These are phyloP conservation scores for Paracanthobrama guichenoti DNA, from an alignment of 2,113 vertebrate species.

Conservation along the genomic window DNA sequence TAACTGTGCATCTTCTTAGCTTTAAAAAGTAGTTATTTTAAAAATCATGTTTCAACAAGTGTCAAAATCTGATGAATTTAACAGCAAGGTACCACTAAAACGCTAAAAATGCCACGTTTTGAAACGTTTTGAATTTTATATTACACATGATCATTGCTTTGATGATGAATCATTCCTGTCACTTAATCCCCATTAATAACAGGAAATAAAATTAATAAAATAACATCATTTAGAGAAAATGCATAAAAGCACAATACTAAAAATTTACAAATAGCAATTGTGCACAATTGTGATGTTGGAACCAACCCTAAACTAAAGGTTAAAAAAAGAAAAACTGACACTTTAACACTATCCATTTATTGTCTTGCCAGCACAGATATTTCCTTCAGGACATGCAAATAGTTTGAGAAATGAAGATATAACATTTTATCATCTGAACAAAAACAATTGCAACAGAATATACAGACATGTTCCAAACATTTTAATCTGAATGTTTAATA, in stretches of 20 bases:
- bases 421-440: conserved; percentile 20
- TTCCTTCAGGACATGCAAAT: background rate
- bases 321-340: background rate
- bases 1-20: background rate
- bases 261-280: background rate
- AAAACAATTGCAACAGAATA: background rate
- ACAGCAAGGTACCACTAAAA: background rate
- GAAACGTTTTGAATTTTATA: too few species aligned
- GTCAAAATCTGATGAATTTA: background rate
- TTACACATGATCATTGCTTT: background rate
- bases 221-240: background rate
- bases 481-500: conserved; percentile 34
- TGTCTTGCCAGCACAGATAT: background rate
- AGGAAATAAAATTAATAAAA: background rate
- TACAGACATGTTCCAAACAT: conserved; percentile 21
- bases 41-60: background rate
- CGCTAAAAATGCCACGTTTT: too few species aligned
- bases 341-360: background rate
- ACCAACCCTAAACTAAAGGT: too few species aligned
- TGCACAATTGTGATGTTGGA: too few species aligned
- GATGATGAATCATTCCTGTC: background rate
- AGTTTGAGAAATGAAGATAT: background rate
- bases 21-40: background rate
- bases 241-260: background rate
- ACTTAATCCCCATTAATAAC: background rate